Conservation (phyloP, 2,797 vertebrate genomes). For the Lacerta agilis region DNA sequence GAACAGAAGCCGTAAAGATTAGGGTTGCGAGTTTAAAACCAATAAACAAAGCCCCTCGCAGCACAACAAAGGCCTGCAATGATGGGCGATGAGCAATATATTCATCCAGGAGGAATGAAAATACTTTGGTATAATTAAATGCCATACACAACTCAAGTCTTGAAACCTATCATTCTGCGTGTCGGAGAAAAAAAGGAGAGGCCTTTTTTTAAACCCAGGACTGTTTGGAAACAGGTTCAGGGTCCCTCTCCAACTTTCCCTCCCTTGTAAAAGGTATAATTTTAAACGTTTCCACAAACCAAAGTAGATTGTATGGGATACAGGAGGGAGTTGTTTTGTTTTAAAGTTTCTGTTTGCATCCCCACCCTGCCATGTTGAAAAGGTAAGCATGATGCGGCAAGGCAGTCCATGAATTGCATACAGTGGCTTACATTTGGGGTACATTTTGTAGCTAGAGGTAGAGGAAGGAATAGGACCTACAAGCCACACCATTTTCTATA, state of each 20-base stretch:
- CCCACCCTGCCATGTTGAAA: neutral
- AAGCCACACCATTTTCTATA: neutral
- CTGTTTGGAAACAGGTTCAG: constrained; percentile 62
- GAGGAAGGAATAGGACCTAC: neutral
- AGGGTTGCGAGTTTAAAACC: neutral
- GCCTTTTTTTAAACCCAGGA: constrained; percentile 23
- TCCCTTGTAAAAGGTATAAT: constrained; percentile 68
- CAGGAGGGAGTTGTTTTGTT: constrained; percentile 33
- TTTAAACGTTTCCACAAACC: constrained; percentile 43
- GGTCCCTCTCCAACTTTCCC: constrained; percentile 31
- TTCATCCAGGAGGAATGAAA: constrained; percentile 62
- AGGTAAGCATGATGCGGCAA: neutral
- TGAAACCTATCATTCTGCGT: constrained; percentile 75
- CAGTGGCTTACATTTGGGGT: rapidly evolving
- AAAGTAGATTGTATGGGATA: constrained; percentile 62
- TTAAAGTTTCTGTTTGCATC: neutral
- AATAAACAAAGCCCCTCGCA: rapidly evolving
- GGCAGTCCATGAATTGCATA: constrained; percentile 25
- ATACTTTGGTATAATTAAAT: constrained; percentile 74
- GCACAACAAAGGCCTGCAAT: constrained; percentile 51
- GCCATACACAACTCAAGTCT: constrained; percentile 53
- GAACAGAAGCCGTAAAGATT: neutral
- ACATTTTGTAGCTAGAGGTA: rapidly evolving
- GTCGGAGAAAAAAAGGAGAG: constrained; percentile 61
- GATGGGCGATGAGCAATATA: constrained; percentile 49